Conservation (phyloP, 92 coral and sea anemone species). For the Galaxea fascicularis region DNA sequence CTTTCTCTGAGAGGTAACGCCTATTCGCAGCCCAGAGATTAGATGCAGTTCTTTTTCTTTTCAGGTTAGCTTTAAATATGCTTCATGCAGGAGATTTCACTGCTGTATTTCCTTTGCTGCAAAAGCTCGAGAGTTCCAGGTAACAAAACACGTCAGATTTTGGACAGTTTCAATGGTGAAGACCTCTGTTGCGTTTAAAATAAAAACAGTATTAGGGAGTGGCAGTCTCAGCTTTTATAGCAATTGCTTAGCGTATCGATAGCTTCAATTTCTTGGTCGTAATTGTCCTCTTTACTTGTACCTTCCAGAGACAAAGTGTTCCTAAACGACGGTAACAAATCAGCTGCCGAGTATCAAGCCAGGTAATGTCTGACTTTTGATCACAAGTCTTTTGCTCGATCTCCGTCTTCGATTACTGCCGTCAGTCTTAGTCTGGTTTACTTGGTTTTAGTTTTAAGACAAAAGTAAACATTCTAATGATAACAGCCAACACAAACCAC, state of each 20-base stretch:
- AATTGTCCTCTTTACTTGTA: neutral
- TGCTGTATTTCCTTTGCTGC: constrained; percentile 62
- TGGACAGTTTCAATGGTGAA: neutral
- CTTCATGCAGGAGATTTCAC: constrained; percentile 71
- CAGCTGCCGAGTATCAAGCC: constrained; percentile 75
- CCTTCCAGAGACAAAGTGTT: constrained; percentile 54
- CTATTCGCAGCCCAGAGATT: no score
- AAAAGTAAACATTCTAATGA: no score
- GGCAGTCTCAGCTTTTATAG: no score
- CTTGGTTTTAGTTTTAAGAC: no score
- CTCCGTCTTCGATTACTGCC: neutral
- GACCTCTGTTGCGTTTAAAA: neutral
- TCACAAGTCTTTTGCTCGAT: no score
- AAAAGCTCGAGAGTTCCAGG: constrained; percentile 77
- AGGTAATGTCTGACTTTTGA: constrained; percentile 42
- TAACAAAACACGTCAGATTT: neutral
- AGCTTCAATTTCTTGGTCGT: no score
- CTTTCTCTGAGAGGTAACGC: neutral
- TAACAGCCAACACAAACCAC: no score
- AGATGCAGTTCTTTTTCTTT: neutral
- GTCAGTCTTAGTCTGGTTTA: no score
- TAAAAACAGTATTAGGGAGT: neutral
- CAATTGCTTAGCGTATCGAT: no score
- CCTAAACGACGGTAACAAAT: constrained; percentile 64
- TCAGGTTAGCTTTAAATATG: constrained; percentile 80